These are phyloP conservation scores for Ennomos fuscantarius DNA, from an alignment of 2,888 invertebrate genomes.

Conservation along the genomic window DNA sequence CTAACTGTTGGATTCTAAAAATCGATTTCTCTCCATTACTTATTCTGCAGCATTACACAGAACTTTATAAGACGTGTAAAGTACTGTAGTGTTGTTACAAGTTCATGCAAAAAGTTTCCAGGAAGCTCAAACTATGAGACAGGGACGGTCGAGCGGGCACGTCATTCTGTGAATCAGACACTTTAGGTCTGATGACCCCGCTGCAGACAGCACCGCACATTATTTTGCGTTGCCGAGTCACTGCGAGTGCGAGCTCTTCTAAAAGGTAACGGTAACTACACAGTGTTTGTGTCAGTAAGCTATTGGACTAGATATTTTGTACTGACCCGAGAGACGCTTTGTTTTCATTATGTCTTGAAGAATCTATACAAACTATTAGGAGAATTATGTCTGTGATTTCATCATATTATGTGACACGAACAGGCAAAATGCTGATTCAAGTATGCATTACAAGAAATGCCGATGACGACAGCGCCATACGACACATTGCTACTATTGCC, in stretches of 20 bases:
- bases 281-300: conserved; percentile 17
- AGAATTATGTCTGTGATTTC: too few relatives aligned
- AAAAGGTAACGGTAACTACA: conserved; percentile 63
- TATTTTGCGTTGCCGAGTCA: conserved; percentile 56
- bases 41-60: conserved; percentile 10
- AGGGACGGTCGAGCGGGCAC: conserved; percentile 38
- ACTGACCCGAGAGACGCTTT: too few relatives aligned
- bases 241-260: conserved; percentile 58
- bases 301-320: conserved; percentile 4
- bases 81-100: neutral
- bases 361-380: too few relatives aligned
- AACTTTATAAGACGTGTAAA: neutral
- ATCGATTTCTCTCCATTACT: conserved; percentile 6
- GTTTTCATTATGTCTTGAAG: too few relatives aligned
- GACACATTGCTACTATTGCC: neutral
- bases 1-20: neutral
- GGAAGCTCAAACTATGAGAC: conserved; percentile 38
- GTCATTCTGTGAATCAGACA: conserved; percentile 61
- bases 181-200: conserved; percentile 71
- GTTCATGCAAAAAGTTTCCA: conserved; percentile 23
- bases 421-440: too few relatives aligned
- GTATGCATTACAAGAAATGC: neutral
- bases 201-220: conserved; percentile 41
- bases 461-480: conserved; percentile 1
- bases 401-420: too few relatives aligned